Evolutionary conservation across 2,113 vertebrate species (phyloP).

Genomic region (Ammodytes dubius): DNA sequence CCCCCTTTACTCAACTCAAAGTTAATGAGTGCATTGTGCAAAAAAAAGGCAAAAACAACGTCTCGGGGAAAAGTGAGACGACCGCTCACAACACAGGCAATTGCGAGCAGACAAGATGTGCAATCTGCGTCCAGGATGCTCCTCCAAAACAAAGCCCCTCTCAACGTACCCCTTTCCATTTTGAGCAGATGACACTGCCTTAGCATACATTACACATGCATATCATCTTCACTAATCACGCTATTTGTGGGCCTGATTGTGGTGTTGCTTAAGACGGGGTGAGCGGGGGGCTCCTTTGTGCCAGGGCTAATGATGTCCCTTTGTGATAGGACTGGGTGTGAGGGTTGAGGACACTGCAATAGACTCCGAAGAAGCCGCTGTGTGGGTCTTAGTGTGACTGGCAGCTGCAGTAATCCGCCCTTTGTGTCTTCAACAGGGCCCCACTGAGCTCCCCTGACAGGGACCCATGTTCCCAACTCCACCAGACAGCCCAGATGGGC

Average conservation of each 20-base stretch:
- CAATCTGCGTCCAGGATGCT: conserved; percentile 27
- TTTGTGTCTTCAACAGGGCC: conserved; percentile 86
- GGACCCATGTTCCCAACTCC: conserved; percentile 78
- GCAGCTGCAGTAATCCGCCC: conserved; percentile 88
- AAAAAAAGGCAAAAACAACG: background rate
- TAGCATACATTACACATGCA: conserved; percentile 77
- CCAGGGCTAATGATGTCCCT: conserved; percentile 84
- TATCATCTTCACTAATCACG: conserved; percentile 80
- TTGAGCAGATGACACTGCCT: conserved; percentile 75
- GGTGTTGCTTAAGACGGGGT: conserved; percentile 72
- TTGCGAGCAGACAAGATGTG: background rate
- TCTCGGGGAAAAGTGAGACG: background rate
- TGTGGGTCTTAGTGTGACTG: conserved; percentile 87
- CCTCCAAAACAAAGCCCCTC: conserved; percentile 45
- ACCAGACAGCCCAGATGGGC: conserved; percentile 86
- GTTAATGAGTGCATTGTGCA: background rate
- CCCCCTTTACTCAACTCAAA: conserved; percentile 5
- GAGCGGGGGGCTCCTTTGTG: conserved; percentile 80
- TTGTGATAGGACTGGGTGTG: conserved; percentile 76
- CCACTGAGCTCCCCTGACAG: conserved; percentile 83
- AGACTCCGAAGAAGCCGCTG: conserved; percentile 78
- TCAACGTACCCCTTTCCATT: conserved; percentile 33
- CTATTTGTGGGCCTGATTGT: conserved; percentile 78
- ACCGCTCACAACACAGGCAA: background rate
- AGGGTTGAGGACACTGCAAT: conserved; percentile 83